Conservation (phyloP, 2,888 invertebrate species). For the Silvanus unidentatus region DNA sequence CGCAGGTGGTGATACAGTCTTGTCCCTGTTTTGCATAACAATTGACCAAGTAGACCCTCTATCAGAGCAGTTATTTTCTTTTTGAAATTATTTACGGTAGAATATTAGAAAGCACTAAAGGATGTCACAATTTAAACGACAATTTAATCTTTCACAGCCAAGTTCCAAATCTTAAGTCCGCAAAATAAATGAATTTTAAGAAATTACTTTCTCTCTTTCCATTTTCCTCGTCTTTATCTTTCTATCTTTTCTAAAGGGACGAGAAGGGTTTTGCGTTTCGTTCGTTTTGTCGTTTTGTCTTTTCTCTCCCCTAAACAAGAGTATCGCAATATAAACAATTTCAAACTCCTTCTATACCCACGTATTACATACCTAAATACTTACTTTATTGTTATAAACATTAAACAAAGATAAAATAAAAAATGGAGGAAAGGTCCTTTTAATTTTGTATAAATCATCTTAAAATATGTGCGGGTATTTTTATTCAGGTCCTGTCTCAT, state of each 20-base stretch:
- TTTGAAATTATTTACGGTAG: constrained; percentile 44
- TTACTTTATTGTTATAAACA: too few species aligned
- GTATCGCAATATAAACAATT: too few species aligned
- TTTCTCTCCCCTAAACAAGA: too few species aligned
- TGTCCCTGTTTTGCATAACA: constrained; percentile 47
- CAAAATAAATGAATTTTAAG: constrained; percentile 47
- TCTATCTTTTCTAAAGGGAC: constrained; percentile 34
- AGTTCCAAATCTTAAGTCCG: constrained; percentile 36
- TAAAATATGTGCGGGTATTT: too few species aligned
- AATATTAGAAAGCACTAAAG: constrained; percentile 48
- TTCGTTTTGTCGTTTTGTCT: too few species aligned
- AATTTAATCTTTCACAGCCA: constrained; percentile 42
- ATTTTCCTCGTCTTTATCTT: constrained; percentile 15
- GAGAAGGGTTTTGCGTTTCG: too few species aligned
- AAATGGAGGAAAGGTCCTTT: too few species aligned
- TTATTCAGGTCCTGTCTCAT: too few species aligned
- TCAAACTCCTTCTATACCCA: too few species aligned
- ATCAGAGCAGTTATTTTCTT: constrained; percentile 42
- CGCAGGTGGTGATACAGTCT: constrained; percentile 46
- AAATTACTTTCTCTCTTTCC: constrained; percentile 34
- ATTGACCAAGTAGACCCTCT: constrained; percentile 44
- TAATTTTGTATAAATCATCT: too few species aligned
- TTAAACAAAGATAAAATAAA: too few species aligned
- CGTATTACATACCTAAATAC: too few species aligned
- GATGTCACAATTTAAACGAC: constrained; percentile 45